Evolutionary conservation across 1,140 invertebrate genomes (phyloP).

Genomic region (Microplitis mediator): DNA sequence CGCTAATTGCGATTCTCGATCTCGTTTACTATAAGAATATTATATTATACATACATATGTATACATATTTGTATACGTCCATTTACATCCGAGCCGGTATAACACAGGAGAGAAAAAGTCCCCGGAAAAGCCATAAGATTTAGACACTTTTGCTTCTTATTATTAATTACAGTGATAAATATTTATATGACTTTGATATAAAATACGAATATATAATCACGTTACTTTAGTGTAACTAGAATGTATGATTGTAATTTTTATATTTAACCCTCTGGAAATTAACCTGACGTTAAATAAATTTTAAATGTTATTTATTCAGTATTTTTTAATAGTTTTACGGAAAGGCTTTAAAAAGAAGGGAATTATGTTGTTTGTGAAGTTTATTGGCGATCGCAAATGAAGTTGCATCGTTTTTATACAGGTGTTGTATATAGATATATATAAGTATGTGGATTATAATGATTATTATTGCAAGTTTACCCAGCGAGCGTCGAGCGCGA

Average conservation of each 20-base stretch:
- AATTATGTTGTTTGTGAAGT: too few species aligned
- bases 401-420: slow-evolving; percentile 25
- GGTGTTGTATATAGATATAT: too few species aligned
- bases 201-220: neutral
- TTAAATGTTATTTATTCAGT: too few species aligned
- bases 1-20: slow-evolving; percentile 28
- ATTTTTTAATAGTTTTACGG: neutral
- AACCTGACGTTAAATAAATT: too few species aligned
- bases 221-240: slow-evolving; percentile 50
- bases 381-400: slow-evolving; percentile 26
- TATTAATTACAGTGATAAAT: neutral
- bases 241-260: slow-evolving; percentile 59
- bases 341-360: slow-evolving; percentile 30
- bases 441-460: slow-evolving; percentile 21
- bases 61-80: too few species aligned
- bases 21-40: neutral
- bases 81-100: neutral
- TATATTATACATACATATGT: too few species aligned
- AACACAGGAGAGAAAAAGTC: slow-evolving; percentile 6
- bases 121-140: neutral
- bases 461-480: slow-evolving; percentile 43
- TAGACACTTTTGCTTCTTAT: neutral
- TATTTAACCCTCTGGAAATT: slow-evolving; percentile 27
- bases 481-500: slow-evolving; percentile 38
- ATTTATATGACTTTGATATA: neutral